phyloP scores from a whole-genome alignment of 2,797 vertebrate species.

The Poecilia gillii region DNA sequence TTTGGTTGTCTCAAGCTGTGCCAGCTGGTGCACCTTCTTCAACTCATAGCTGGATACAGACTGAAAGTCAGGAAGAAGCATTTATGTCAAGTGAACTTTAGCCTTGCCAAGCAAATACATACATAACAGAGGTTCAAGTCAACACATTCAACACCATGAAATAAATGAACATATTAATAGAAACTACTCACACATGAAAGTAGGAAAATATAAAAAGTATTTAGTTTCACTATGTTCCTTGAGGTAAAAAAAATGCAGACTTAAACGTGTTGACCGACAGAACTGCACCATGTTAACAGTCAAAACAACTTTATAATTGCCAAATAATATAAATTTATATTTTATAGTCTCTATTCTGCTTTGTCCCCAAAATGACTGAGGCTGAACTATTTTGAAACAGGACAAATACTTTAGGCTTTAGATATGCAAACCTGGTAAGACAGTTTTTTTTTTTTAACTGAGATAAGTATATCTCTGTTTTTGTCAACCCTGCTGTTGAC shows the following conservation, averaged over 20 bases:
- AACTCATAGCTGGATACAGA: constrained; percentile 14
- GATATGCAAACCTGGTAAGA: background rate
- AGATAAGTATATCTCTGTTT: background rate
- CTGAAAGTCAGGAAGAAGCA: constrained; percentile 36
- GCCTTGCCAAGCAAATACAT: constrained; percentile 19
- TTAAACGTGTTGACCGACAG: constrained; percentile 42
- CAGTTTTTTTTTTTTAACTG: background rate
- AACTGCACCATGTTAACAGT: constrained; percentile 43
- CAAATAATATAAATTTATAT: background rate
- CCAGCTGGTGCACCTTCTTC: constrained; percentile 58
- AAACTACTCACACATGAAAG: constrained; percentile 7
- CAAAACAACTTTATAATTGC: background rate
- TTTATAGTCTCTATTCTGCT: background rate
- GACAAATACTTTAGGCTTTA: background rate
- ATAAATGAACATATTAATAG: constrained; percentile 2
- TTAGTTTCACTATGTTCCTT: constrained; percentile 17
- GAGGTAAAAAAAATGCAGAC: constrained; percentile 19
- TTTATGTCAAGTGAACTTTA: constrained; percentile 27
- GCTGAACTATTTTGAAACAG: background rate
- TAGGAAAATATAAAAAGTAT: constrained; percentile 12
- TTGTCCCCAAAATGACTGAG: background rate
- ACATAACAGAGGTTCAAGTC: background rate
- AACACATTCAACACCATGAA: constrained; percentile 3
- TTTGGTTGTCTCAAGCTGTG: constrained; percentile 34
- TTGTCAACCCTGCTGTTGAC: background rate